phyloP scores from a whole-genome alignment of 2,888 invertebrate genomes.

The Blera fallax region DNA sequence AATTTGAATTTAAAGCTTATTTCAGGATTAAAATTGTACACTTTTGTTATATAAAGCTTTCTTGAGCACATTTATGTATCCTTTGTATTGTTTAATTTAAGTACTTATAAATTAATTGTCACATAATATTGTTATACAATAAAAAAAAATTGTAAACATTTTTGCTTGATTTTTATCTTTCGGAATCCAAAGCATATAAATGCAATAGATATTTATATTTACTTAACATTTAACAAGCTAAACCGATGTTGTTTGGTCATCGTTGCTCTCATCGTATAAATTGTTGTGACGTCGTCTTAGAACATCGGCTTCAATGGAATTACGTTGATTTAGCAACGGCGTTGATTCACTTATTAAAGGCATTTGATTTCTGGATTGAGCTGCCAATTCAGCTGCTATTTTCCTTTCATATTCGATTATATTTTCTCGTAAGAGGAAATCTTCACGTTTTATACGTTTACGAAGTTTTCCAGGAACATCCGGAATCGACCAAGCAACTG shows the following conservation, averaged over 20 bases:
- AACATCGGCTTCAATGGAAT: slow-evolving; percentile 47
- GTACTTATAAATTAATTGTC: slow-evolving; percentile 41
- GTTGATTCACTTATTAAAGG: neutral
- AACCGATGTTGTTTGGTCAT: slow-evolving; percentile 76
- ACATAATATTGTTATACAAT: slow-evolving; percentile 1
- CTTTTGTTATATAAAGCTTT: slow-evolving; percentile 58
- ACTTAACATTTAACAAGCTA: slow-evolving; percentile 64
- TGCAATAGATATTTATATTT: slow-evolving; percentile 34
- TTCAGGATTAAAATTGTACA: slow-evolving; percentile 50
- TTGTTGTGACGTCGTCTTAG: slow-evolving; percentile 63
- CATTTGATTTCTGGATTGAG: neutral
- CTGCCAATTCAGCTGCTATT: slow-evolving; percentile 59
- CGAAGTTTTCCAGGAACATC: slow-evolving; percentile 88
- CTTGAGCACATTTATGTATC: slow-evolving; percentile 60
- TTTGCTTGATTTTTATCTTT: slow-evolving; percentile 5
- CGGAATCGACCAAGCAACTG: slow-evolving; percentile 90
- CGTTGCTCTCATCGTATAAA: slow-evolving; percentile 56
- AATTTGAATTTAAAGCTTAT: slow-evolving; percentile 41
- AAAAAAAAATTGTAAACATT: slow-evolving; percentile 4
- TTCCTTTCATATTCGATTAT: slow-evolving; percentile 87
- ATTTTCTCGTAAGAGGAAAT: slow-evolving; percentile 87
- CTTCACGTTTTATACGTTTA: slow-evolving; percentile 88
- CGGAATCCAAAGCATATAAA: slow-evolving; percentile 60
- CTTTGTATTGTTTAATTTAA: slow-evolving; percentile 22
- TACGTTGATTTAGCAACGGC: slow-evolving; percentile 11